Conservation (phyloP, 2,888 invertebrate genomes). For the Phymatocera aterrima region DNA sequence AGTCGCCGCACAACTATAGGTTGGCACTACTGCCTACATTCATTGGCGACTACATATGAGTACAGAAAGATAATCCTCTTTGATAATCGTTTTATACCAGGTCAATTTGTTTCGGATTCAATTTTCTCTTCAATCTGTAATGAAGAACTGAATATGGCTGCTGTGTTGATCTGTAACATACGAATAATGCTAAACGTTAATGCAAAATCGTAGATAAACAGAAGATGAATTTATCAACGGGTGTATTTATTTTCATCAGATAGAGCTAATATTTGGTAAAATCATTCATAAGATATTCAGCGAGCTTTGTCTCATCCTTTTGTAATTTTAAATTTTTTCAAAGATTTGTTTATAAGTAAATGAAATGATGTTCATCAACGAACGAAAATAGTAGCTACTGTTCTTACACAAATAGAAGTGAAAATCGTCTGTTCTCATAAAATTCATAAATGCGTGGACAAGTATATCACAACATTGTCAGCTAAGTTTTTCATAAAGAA, state of each 20-base stretch:
- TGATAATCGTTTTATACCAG: too few species aligned
- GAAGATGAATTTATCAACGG: neutral
- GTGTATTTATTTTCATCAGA: constrained; percentile 59
- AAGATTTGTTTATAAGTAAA: neutral
- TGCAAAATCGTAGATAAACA: neutral
- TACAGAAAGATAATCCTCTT: too few species aligned
- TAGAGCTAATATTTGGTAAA: constrained; percentile 66
- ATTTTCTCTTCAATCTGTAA: too few species aligned
- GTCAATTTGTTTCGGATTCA: too few species aligned
- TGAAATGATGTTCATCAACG: neutral
- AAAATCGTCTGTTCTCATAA: neutral
- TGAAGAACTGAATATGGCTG: too few species aligned
- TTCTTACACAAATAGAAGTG: neutral
- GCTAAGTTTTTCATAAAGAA: neutral
- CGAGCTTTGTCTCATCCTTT: constrained; percentile 39
- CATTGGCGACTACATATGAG: too few species aligned
- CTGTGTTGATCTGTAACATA: neutral
- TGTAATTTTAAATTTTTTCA: neutral
- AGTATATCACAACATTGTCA: too few species aligned
- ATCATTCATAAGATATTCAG: constrained; percentile 65
- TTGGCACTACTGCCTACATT: too few species aligned
- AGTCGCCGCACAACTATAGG: too few species aligned
- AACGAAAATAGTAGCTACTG: neutral
- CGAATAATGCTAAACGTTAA: neutral
- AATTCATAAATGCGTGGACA: too few species aligned